Evolutionary conservation across 2,113 vertebrate genomes (phyloP), one percentile per base, ranked within the genome.

Genomic region (Paramormyrops kingsleyae): DNA sequence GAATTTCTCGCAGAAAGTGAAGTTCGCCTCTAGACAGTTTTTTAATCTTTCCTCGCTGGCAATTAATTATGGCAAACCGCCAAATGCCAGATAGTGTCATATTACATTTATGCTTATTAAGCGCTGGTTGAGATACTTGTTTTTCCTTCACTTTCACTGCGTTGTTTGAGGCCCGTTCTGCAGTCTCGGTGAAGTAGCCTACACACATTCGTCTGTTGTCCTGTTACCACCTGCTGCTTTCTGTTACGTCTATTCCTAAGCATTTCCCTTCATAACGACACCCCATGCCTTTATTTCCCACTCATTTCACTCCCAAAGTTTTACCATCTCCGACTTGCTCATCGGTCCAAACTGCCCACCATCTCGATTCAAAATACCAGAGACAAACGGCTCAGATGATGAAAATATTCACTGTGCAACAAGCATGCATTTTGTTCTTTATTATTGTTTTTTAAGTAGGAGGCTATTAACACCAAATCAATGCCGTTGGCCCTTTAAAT

Each of bases 31-130:
- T 7, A 80, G 74, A 80, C 74, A 80, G 35, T 80, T 35, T 80
- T 80, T 80, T 42, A 42, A 80, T 80, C 74, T 80, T 39, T 80
- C 74, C 74, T 80, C 74, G 35, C 74, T 80, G 74, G 74, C 74
- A 80, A 80, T 80, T 80, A 80, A 80, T 80, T 80, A 80, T 42
- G 74, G 74, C 31, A 80, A 80, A 42, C 31, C 6, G 74, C 35
- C 31, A 80, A 80, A 42, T 42, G 74, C 74, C 74, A 80, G 17
- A 80, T 42, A 80, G 35, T 80, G 74, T 42, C 31, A 42, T 80
- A 80, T 80, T 19, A 80, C 5, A 80, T 80, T 80, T 80, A 42
- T 42, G 35, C 15, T 19, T 80, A 80, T 80, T 42, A 19, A 80
- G 5, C 5, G 2, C 2, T 13, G 31, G 1, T 80, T 15, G 3